Base-by-base conservation (phyloP, 2,797 vertebrate species). In the Mallotus villosus region DNA sequence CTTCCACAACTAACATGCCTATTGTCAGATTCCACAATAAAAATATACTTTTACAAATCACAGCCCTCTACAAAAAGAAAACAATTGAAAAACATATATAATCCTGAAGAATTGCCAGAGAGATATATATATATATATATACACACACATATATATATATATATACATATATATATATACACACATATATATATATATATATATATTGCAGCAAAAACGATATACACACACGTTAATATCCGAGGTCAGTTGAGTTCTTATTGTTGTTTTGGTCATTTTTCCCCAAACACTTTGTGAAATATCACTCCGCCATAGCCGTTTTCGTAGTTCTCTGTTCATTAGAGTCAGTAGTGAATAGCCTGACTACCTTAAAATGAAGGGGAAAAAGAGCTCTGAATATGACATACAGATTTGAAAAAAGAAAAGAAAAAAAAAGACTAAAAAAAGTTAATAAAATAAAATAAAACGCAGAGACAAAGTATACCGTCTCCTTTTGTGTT, bases 201-300 rank as follows among this genome's bases (percentile, higher is more conserved):
- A 93, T 93, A 82, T 87, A 53, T 67, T 92, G 93, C 91, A 93
- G 86, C 85, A 88, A 89, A 87, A 91, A 90, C 90, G 92, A 92
- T 92, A 91, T 93, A 91, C 88, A 93, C 85, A 91, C 78, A 87
- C 85, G 82, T 46, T 81, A 88, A 86, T 82, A 83, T 81, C 81
- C 85, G 84, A 85, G 79, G 83, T 87, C 79, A 89, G 81, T 68
- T 49, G 67, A 57, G 49, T 68, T 61, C 53, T 61, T n/a, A 46
- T 78, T 78, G 61, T 27, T 21, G 41, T 58, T 70, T 78, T 70
- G 68, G 64, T 72, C 63, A 60, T 62, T 37, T 37, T 46, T n/a
- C 32, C 37, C 63, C 49, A 63, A 37, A 64, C 21, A 62, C 78
- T 71, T 46, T 68, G 78, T 2, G 24, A 67, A 61, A 70, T 57